These are phyloP conservation scores for Nothocercus julius DNA, from an alignment of 2,113 vertebrate genomes.

Conservation along the genomic window DNA sequence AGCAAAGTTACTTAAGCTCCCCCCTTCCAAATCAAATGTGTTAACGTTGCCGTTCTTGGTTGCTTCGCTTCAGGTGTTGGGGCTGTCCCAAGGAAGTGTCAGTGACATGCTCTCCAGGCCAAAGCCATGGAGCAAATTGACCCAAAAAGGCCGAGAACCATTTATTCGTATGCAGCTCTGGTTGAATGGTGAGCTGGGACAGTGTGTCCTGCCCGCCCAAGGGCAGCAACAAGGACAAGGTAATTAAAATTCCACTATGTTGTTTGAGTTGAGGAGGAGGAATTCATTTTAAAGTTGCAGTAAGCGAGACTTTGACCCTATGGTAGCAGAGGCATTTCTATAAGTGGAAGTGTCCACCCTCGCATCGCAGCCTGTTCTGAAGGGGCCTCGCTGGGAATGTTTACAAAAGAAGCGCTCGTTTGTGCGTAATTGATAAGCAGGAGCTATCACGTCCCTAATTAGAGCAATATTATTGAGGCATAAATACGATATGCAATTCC, in stretches of 20 bases:
- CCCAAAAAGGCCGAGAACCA: slow-evolving; percentile 93
- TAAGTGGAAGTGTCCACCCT: background rate
- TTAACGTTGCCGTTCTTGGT: slow-evolving; percentile 60
- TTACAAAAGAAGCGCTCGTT: background rate
- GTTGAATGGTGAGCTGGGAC: slow-evolving; percentile 94
- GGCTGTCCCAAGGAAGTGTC: slow-evolving; percentile 92
- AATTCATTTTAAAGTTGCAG: background rate
- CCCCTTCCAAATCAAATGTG: background rate
- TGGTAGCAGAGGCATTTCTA: background rate
- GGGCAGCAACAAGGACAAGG: slow-evolving; percentile 86
- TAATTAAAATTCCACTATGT: slow-evolving; percentile 73
- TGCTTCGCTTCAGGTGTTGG: slow-evolving; percentile 83
- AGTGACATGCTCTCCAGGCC: slow-evolving; percentile 93
- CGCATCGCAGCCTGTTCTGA: background rate
- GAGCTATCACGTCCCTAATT: slow-evolving; percentile 61
- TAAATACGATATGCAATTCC: slow-evolving; percentile 35
- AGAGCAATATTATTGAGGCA: slow-evolving; percentile 57
- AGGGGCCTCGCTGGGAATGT: background rate
- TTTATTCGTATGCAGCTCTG: slow-evolving; percentile 97
- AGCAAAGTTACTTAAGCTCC: background rate
- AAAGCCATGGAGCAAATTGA: slow-evolving; percentile 95
- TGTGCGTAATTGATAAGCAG: slow-evolving; percentile 59
- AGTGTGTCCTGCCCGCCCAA: slow-evolving; percentile 85
- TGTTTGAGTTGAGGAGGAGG: slow-evolving; percentile 61
- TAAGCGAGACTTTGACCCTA: background rate